phyloP scores from a whole-genome alignment of 2,888 invertebrate genomes.

The Drosophila atroscutellata region DNA sequence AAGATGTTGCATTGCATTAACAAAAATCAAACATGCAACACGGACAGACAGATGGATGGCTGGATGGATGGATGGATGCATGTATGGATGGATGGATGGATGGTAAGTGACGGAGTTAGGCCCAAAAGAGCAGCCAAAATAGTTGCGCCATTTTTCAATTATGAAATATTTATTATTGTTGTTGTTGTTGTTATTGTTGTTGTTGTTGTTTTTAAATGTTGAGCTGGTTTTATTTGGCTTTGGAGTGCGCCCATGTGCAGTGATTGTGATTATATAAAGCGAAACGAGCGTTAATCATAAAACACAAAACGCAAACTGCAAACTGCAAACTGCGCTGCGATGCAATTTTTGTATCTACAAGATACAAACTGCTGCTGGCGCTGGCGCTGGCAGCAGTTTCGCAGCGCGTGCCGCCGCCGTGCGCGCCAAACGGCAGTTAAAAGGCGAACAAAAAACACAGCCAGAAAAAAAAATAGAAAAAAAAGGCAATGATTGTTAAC shows the following conservation, averaged over 20 bases:
- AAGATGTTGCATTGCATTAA: constrained; percentile 70
- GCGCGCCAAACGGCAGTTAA: constrained; percentile 73
- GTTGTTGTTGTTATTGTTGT: background rate
- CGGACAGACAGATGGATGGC: constrained; percentile 52
- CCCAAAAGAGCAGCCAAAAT: constrained; percentile 63
- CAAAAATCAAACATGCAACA: constrained; percentile 73
- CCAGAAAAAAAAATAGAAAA: background rate
- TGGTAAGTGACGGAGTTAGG: constrained; percentile 45
- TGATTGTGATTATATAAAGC: constrained; percentile 74
- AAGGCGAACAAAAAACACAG: constrained; percentile 23
- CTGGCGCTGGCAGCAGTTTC: constrained; percentile 2
- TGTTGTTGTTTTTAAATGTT: constrained; percentile 17
- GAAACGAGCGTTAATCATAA: constrained; percentile 76
- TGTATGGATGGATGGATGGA: constrained; percentile 35
- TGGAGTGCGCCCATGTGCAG: constrained; percentile 55
- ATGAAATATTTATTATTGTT: constrained; percentile 57
- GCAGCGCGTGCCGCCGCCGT: constrained; percentile 73
- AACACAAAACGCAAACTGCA: constrained; percentile 13
- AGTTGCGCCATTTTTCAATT: constrained; percentile 77
- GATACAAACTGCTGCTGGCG: constrained; percentile 65
- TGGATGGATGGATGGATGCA: constrained; percentile 15
- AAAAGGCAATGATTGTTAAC: constrained; percentile 59
- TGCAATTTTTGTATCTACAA: constrained; percentile 68
- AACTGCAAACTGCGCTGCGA: constrained; percentile 11
- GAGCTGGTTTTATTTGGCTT: constrained; percentile 12